Evolutionary conservation across 1,140 invertebrate species (phyloP), one percentile per base, ranked within the genome.

Genomic region (Mamestra configurata): DNA sequence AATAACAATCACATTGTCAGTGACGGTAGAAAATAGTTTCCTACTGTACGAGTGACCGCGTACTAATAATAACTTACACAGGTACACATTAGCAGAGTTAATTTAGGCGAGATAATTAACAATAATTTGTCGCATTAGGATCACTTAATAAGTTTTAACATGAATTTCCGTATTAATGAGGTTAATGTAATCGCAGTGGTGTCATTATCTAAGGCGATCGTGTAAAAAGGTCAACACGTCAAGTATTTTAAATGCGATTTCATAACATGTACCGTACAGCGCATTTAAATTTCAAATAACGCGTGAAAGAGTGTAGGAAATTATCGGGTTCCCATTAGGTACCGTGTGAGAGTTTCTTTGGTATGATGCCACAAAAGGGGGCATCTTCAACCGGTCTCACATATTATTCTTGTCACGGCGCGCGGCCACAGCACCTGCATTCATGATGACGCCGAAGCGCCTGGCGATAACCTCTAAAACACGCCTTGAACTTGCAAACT

Each of bases 331-430:
- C 83, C 85, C 86, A 86, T 40, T 72, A 53, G 79, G 66, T 68
- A 75, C 61, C 70, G 75, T 82, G 77, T 86, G 79, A 81, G 79
- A 82, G 80, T 75, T 82, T 87, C 73, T 76, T 86, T 85, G 82
- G 75, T 77, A 73, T 70, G 76, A 40, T 70, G 68, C 66, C 66
- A 82, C 81, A 84, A 82, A 85, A 89, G 82, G 83, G 87, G 81
- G 85, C 87, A 87, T 88, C 84, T 87, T 88, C 84, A 88, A 88
- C 86, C 87, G 87, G 87, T 90, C 88, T 86, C 83, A 87, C 86
- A 86, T 85, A 85, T 86, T 79, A 92, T 90, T 90, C 86, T 79
- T 86, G 89, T 92, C 91, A 93, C 90, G 92, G 81, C 84, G 79
- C 66, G 73, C 84, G 86, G 64, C 79, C 61, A 82, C 88, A 84